Conservation (phyloP, 2,888 invertebrate genomes). For the Drosophila ustulata region DNA sequence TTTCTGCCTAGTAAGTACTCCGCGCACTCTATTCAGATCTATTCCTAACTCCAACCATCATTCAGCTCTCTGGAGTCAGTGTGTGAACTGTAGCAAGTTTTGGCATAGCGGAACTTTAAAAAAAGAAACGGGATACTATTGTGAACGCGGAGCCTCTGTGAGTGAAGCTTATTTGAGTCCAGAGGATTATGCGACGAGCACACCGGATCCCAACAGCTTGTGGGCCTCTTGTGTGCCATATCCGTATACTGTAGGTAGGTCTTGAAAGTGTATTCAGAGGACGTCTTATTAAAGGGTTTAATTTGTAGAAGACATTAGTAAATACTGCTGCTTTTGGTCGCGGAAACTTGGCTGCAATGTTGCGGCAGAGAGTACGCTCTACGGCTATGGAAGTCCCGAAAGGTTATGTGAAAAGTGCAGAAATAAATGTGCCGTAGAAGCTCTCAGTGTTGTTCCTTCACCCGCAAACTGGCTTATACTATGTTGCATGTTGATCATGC, state of each 20-base stretch:
- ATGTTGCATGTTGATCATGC: background rate
- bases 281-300: too few relatives aligned
- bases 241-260: slow-evolving; percentile 23
- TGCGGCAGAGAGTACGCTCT: slow-evolving; percentile 4
- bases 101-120: background rate
- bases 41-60: background rate
- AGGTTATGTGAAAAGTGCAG: slow-evolving; percentile 29
- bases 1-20: slow-evolving; percentile 17
- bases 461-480: background rate
- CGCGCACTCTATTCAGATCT: background rate
- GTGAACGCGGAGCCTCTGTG: slow-evolving; percentile 17
- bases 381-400: background rate
- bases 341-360: slow-evolving; percentile 32
- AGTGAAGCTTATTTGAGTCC: background rate
- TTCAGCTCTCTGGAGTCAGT: slow-evolving; percentile 23
- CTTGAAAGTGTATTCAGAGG: background rate
- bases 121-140: slow-evolving; percentile 30
- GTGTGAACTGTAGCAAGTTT: slow-evolving; percentile 20
- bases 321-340: slow-evolving; percentile 56
- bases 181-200: background rate
- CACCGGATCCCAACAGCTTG: background rate
- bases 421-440: slow-evolving; percentile 7
- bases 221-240: slow-evolving; percentile 34
- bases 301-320: slow-evolving; percentile 12
- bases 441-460: background rate